These are phyloP conservation scores for Gonioctena quinquepunctata DNA, from an alignment of 1,140 invertebrate genomes.

Conservation along the genomic window DNA sequence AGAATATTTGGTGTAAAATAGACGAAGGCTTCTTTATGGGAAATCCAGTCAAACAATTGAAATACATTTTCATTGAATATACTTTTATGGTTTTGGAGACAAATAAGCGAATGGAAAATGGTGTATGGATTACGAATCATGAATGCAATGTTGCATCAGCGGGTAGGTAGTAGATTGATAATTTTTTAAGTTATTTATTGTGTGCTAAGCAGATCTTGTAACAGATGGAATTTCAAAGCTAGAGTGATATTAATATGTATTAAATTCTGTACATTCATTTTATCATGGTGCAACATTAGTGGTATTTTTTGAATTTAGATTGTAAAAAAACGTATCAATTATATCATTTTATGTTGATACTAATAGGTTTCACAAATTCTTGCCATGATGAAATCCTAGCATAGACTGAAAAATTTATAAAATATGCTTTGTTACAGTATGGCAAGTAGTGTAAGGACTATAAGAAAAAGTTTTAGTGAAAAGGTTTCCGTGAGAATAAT, in stretches of 20 bases:
- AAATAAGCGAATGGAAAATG: too few species aligned
- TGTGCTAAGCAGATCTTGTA: background rate
- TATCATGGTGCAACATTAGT: slow-evolving; percentile 32
- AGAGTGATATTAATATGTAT: slow-evolving; percentile 15
- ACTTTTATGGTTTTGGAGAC: too few species aligned
- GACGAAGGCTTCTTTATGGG: too few species aligned
- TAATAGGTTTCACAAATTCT: slow-evolving; percentile 50
- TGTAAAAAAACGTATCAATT: slow-evolving; percentile 38
- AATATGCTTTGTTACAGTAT: slow-evolving; percentile 46
- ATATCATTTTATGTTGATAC: slow-evolving; percentile 41
- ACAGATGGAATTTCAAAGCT: slow-evolving; percentile 9
- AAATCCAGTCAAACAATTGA: too few species aligned
- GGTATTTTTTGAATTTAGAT: slow-evolving; percentile 39
- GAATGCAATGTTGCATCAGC: slow-evolving; percentile 34
- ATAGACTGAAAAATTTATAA: slow-evolving; percentile 47
- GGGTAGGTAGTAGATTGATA: slow-evolving; percentile 11
- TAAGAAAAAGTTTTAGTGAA: background rate
- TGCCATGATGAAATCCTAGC: slow-evolving; percentile 52
- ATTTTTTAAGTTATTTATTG: slow-evolving; percentile 16
- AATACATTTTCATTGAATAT: too few species aligned
- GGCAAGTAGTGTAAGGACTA: slow-evolving; percentile 16
- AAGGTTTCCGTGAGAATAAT: background rate
- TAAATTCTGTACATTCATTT: slow-evolving; percentile 10
- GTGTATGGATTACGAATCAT: too few species aligned
- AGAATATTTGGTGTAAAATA: too few species aligned